Percentiles rank a stretch among this genome's conserved stretches.
These are phyloP conservation scores for Ditula angustiorana DNA, from an alignment of 2,888 invertebrate genomes.

Conservation along the genomic window DNA sequence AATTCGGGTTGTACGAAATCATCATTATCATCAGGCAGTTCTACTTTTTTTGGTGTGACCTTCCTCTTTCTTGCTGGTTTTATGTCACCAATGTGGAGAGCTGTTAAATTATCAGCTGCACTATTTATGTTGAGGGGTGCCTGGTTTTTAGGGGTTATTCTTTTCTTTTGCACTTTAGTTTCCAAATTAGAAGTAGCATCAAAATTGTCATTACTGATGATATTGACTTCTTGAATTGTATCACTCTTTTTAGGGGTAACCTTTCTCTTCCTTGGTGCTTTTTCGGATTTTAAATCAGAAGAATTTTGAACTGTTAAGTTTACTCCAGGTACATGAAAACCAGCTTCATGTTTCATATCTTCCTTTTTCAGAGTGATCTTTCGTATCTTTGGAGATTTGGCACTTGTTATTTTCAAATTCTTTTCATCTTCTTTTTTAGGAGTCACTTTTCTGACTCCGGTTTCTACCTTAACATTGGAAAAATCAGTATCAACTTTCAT, in stretches of 20 bases:
- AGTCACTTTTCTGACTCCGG: slow-evolving; percentile 9
- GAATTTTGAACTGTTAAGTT: background rate
- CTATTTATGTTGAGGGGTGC: slow-evolving; percentile 6
- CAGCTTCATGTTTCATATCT: background rate
- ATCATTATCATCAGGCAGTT: slow-evolving; percentile 40
- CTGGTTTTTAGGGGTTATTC: slow-evolving; percentile 41
- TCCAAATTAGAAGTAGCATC: slow-evolving; percentile 28
- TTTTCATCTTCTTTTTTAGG: slow-evolving; percentile 16
- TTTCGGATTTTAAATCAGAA: background rate
- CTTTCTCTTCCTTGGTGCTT: slow-evolving; percentile 18
- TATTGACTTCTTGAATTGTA: slow-evolving; percentile 29
- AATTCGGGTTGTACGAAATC: slow-evolving; percentile 44
- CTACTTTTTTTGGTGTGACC: slow-evolving; percentile 48
- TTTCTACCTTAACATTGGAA: background rate
- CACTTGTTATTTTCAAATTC: slow-evolving; percentile 6
- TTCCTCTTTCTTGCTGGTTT: slow-evolving; percentile 48
- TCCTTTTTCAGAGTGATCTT: slow-evolving; percentile 18
- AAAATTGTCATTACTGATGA: slow-evolving; percentile 3
- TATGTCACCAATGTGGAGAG: slow-evolving; percentile 24
- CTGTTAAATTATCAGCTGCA: slow-evolving; percentile 29
- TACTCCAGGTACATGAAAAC: background rate
- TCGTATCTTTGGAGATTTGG: slow-evolving; percentile 16
- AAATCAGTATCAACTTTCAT: slow-evolving; percentile 50
- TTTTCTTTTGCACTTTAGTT: slow-evolving; percentile 37
- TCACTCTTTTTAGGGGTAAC: slow-evolving; percentile 27